Conservation (phyloP, 2,797 vertebrate species). For the Chlorospingus semifuscus region DNA sequence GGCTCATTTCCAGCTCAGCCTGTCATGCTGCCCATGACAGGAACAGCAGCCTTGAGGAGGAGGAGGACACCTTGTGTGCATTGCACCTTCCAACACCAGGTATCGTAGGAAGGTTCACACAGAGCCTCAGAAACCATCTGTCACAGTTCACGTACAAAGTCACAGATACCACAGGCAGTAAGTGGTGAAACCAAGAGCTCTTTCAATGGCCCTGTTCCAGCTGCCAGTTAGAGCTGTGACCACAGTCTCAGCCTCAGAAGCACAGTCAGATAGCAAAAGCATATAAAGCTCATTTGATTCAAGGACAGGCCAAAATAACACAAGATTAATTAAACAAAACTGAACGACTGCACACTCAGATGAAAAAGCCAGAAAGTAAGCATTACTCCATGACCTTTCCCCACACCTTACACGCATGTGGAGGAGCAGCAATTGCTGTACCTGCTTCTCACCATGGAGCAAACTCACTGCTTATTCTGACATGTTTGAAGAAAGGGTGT, state of each 20-base stretch:
- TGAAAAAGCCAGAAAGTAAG: background rate
- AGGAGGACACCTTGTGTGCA: background rate
- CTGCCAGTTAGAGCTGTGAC: background rate
- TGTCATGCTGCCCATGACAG: background rate
- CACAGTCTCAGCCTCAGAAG: background rate
- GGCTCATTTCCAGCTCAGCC: background rate
- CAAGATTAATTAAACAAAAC: background rate
- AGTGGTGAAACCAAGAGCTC: background rate
- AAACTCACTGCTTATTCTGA: background rate
- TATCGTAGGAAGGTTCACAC: accelerated
- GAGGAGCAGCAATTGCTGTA: background rate
- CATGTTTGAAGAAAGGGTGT: background rate
- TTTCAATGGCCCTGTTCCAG: background rate
- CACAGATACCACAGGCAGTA: background rate
- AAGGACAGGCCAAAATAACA: background rate
- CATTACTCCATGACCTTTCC: background rate
- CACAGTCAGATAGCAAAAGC: background rate
- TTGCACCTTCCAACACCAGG: background rate
- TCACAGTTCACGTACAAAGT: background rate
- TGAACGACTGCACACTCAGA: background rate
- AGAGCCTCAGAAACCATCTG: background rate
- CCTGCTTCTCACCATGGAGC: accelerated
- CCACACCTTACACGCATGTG: accelerated
- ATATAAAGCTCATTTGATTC: background rate
- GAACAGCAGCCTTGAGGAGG: background rate